phyloP scores from a whole-genome alignment of 2,888 invertebrate species.

The Cantharis lateralis region DNA sequence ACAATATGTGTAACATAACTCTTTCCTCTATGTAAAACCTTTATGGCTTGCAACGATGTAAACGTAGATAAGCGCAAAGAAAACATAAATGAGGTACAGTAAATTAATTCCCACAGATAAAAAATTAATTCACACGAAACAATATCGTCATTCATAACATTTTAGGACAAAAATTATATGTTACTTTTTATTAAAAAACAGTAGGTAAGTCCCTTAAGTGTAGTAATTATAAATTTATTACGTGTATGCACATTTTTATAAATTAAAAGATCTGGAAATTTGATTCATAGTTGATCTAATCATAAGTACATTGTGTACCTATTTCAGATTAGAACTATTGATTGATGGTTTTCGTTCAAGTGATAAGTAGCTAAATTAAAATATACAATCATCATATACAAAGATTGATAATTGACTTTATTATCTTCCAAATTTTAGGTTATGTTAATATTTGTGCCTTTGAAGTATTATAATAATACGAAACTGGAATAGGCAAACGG shows the following conservation, averaged over 20 bases:
- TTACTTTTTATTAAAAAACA: not conserved
- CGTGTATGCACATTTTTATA: not conserved
- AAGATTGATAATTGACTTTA: not conserved
- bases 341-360: not conserved
- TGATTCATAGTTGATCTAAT: not conserved
- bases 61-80: not conserved
- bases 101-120: slow-evolving; percentile 2
- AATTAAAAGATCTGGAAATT: not conserved
- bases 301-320: not conserved
- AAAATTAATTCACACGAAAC: not conserved
- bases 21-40: not conserved
- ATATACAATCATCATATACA: too few relatives aligned
- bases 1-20: not conserved
- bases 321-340: not conserved
- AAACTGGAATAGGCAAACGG: too few relatives aligned
- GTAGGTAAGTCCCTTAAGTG: not conserved
- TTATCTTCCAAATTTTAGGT: not conserved
- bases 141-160: not conserved
- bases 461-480: too few relatives aligned
- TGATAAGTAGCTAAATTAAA: not conserved
- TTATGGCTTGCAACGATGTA: not conserved
- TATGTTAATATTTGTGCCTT: not conserved
- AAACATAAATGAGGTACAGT: not conserved
- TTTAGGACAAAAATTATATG: not conserved
- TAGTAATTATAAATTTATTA: not conserved